Conservation (phyloP, 2,888 invertebrate genomes). For the Amphipoea lucens region DNA sequence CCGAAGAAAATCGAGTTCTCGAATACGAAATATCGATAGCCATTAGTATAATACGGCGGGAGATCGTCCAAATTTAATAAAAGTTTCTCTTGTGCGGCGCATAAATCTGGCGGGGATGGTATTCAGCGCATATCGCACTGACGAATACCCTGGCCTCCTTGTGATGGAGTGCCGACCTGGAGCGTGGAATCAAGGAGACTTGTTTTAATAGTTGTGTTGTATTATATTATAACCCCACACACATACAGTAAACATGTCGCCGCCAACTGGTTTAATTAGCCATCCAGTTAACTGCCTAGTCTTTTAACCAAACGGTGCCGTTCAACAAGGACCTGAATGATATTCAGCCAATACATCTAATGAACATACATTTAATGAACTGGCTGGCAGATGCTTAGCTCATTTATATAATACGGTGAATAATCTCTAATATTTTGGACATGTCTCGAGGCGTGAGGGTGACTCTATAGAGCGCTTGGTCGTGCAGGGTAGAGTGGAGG, state of each 20-base stretch:
- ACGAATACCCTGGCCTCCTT: conserved; percentile 30
- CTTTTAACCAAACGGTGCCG: too few relatives aligned
- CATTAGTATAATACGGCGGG: conserved; percentile 65
- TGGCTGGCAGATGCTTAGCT: too few relatives aligned
- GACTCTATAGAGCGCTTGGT: too few relatives aligned
- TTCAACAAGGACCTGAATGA: too few relatives aligned
- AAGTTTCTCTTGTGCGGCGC: conserved; percentile 59
- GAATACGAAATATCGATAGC: conserved; percentile 59
- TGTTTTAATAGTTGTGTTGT: background rate
- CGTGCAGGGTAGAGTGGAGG: too few relatives aligned
- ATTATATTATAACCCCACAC: background rate
- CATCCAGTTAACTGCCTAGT: too few relatives aligned
- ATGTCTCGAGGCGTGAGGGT: too few relatives aligned
- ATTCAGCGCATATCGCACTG: conserved; percentile 62
- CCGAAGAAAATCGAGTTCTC: conserved; percentile 39
- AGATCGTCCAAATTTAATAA: conserved; percentile 67
- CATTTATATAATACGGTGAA: too few relatives aligned
- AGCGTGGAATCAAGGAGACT: conserved; percentile 7
- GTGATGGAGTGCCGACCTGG: conserved; percentile 37
- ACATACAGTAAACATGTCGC: background rate
- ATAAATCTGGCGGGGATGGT: conserved; percentile 60
- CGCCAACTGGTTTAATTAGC: too few relatives aligned
- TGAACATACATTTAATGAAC: too few relatives aligned
- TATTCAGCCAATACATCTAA: too few relatives aligned
- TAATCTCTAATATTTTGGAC: too few relatives aligned